These are phyloP conservation scores for Nycteola revayana DNA, from an alignment of 2,888 invertebrate genomes.

Conservation along the genomic window DNA sequence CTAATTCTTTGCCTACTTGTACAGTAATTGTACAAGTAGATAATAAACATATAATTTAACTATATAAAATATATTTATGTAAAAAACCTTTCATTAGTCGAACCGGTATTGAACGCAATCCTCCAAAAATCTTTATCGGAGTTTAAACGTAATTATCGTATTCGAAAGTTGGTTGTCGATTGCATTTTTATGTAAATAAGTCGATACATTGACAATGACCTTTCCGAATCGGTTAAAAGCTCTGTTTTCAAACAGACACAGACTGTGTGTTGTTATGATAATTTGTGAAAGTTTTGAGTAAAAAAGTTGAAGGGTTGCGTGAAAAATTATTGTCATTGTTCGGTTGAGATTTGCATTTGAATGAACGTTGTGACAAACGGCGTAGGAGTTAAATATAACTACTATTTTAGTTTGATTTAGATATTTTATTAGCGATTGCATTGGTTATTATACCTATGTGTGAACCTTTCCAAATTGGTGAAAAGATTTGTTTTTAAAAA, in stretches of 20 bases:
- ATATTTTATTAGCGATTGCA: no score
- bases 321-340: slow-evolving; percentile 16
- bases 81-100: no score
- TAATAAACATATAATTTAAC: no score
- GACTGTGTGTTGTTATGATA: slow-evolving; percentile 57
- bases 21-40: no score
- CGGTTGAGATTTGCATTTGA: slow-evolving; percentile 15
- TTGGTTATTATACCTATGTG: no score
- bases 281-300: slow-evolving; percentile 58
- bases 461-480: no score
- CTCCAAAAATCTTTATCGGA: slow-evolving; percentile 29
- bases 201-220: slow-evolving; percentile 48
- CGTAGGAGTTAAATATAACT: no score
- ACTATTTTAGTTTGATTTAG: no score
- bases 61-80: no score
- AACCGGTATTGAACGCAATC: slow-evolving; percentile 12
- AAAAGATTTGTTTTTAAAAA: no score
- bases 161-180: slow-evolving; percentile 32
- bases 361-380: slow-evolving; percentile 3
- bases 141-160: slow-evolving; percentile 35
- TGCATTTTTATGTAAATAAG: slow-evolving; percentile 61
- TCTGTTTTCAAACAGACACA: slow-evolving; percentile 51
- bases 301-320: slow-evolving; percentile 18
- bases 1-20: no score
- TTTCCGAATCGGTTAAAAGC: slow-evolving; percentile 49